Evolutionary conservation across 2,797 vertebrate species (phyloP).

Genomic region (Myripristis murdjan): DNA sequence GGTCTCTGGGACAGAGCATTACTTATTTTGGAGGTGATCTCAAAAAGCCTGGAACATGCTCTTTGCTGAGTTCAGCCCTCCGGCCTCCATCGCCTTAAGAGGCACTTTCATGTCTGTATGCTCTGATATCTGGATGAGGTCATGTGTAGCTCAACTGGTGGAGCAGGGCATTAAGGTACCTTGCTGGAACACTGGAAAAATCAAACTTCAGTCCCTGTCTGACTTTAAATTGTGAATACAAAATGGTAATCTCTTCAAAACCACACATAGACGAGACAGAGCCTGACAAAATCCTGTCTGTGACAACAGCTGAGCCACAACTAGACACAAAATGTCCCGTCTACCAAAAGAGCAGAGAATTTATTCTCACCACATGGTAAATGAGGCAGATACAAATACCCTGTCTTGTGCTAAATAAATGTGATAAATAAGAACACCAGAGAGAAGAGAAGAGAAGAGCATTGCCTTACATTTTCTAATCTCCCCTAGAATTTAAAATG

Average conservation of each 20-base stretch:
- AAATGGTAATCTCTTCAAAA: slow-evolving; percentile 15
- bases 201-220: slow-evolving; percentile 48
- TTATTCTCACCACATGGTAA: too few species aligned
- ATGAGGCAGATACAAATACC: too few species aligned
- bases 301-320: not conserved
- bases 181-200: slow-evolving; percentile 38
- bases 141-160: slow-evolving; percentile 39
- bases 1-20: slow-evolving; percentile 10
- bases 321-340: too few species aligned
- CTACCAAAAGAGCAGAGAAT: too few species aligned
- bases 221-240: slow-evolving; percentile 40
- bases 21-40: slow-evolving; percentile 50
- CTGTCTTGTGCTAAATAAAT: too few species aligned
- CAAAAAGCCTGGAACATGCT: slow-evolving; percentile 42
- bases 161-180: slow-evolving; percentile 34
- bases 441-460: not conserved
- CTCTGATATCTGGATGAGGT: slow-evolving; percentile 60
- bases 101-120: slow-evolving; percentile 63
- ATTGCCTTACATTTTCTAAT: too few species aligned
- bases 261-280: slow-evolving; percentile 4
- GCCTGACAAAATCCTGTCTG: not conserved
- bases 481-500: too few species aligned
- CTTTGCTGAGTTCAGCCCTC: slow-evolving; percentile 30
- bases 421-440: too few species aligned
- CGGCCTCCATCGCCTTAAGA: slow-evolving; percentile 65